Evolutionary conservation across 2,888 invertebrate species (phyloP).

Genomic region (Parelbella ahira): DNA sequence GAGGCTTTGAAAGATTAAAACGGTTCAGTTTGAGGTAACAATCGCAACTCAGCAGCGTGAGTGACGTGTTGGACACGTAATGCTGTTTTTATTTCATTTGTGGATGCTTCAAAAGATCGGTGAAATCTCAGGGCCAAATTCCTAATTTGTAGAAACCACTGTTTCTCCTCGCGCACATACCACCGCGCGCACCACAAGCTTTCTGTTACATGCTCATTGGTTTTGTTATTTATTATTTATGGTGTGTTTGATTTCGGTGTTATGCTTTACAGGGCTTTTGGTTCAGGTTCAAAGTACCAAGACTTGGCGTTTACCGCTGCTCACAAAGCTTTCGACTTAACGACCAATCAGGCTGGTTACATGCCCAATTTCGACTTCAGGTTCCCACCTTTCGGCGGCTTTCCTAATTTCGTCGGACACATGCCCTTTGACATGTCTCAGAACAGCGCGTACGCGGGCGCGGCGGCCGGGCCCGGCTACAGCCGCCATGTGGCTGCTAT

Average conservation of each 20-base stretch:
- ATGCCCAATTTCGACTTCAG: conserved; percentile 53
- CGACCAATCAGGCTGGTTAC: conserved; percentile 53
- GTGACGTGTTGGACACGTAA: too few species aligned
- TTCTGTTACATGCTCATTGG: conserved; percentile 5
- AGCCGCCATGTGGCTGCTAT: conserved; percentile 80
- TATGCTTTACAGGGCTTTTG: conserved; percentile 57
- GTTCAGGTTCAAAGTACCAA: conserved; percentile 52
- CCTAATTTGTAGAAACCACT: too few species aligned
- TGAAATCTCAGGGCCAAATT: too few species aligned
- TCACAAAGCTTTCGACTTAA: conserved; percentile 61
- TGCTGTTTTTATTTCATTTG: too few species aligned
- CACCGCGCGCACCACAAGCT: conserved; percentile 14
- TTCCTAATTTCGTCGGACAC: conserved; percentile 34
- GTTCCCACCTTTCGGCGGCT: conserved; percentile 40
- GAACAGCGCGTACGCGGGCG: conserved; percentile 75
- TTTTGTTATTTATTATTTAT: not conserved
- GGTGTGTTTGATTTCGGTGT: conserved; percentile 24
- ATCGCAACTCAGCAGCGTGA: too few species aligned
- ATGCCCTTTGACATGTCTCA: conserved; percentile 34
- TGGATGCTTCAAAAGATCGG: too few species aligned
- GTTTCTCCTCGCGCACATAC: conserved; percentile 23
- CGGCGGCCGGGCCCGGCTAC: conserved; percentile 75
- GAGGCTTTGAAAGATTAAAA: too few species aligned
- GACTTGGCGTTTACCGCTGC: conserved; percentile 59
- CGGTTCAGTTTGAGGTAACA: too few species aligned